These are phyloP conservation scores for Cricetomys ansorgei DNA, from an alignment of 2,113 vertebrate genomes.

Conservation along the genomic window DNA sequence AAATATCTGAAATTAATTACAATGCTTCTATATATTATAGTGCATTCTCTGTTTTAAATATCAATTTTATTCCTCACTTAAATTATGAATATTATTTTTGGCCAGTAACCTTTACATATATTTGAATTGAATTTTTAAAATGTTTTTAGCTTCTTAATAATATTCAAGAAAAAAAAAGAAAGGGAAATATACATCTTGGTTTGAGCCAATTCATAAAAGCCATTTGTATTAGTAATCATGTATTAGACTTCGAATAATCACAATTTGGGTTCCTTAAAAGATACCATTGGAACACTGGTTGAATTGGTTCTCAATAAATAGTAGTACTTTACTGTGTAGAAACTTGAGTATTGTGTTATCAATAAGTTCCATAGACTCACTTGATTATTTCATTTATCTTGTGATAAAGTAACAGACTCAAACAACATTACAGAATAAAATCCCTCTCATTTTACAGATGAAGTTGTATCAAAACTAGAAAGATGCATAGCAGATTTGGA, in stretches of 20 bases:
- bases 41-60: neutral
- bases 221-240: neutral
- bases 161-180: neutral
- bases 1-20: constrained; percentile 29
- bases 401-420: constrained; percentile 43
- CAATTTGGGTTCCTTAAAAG: constrained; percentile 4
- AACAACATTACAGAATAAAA: neutral
- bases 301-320: neutral
- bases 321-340: constrained; percentile 1
- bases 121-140: constrained; percentile 21
- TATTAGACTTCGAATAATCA: constrained; percentile 1
- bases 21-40: neutral
- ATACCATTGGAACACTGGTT: neutral
- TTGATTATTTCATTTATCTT: constrained; percentile 26
- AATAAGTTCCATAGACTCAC: constrained; percentile 16
- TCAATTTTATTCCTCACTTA: constrained; percentile 28
- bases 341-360: constrained; percentile 25
- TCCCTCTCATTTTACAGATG: neutral
- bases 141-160: constrained; percentile 46
- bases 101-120: constrained; percentile 29
- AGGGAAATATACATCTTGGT: neutral
- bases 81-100: constrained; percentile 49
- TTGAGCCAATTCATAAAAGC: neutral
- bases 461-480: constrained; percentile 9
- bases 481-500: constrained; percentile 24